Evolutionary conservation across 2,113 vertebrate genomes (phyloP).

Genomic region (Synchiropus splendidus): DNA sequence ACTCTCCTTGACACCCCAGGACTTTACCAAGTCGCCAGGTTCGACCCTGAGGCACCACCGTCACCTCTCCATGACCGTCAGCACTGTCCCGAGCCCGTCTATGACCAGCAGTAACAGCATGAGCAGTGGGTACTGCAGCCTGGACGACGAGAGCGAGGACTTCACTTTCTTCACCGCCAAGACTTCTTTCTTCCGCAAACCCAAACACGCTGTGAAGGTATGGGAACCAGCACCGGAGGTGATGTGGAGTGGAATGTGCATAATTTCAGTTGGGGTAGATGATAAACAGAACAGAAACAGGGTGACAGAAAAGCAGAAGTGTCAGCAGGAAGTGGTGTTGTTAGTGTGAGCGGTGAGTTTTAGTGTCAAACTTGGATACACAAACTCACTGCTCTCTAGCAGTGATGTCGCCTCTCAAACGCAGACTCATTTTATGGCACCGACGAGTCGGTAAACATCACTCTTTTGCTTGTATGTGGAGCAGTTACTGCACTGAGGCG

Average conservation of each 20-base stretch:
- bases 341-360: conserved; percentile 11
- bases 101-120: conserved; percentile 82
- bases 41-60: background rate
- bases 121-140: conserved; percentile 96
- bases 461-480: background rate
- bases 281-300: background rate
- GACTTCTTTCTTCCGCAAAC: conserved; percentile 81
- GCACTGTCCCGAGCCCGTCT: conserved; percentile 45
- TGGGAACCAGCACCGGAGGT: background rate
- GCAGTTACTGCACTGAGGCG: too few relatives aligned
- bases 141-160: conserved; percentile 90
- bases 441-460: too few relatives aligned
- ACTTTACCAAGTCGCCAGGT: conserved; percentile 27
- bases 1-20: too few relatives aligned
- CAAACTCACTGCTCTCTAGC: too few relatives aligned
- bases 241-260: background rate
- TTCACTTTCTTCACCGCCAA: conserved; percentile 91
- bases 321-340: conserved; percentile 40
- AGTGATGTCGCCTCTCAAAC: too few relatives aligned
- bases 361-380: too few relatives aligned
- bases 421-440: too few relatives aligned
- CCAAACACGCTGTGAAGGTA: conserved; percentile 76
- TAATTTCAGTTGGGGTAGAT: conserved; percentile 1
- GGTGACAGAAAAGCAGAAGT: conserved; percentile 42
- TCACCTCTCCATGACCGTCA: conserved; percentile 55